Evolutionary conservation across 2,113 vertebrate species (phyloP).

Genomic region (Neogobius melanostomus): DNA sequence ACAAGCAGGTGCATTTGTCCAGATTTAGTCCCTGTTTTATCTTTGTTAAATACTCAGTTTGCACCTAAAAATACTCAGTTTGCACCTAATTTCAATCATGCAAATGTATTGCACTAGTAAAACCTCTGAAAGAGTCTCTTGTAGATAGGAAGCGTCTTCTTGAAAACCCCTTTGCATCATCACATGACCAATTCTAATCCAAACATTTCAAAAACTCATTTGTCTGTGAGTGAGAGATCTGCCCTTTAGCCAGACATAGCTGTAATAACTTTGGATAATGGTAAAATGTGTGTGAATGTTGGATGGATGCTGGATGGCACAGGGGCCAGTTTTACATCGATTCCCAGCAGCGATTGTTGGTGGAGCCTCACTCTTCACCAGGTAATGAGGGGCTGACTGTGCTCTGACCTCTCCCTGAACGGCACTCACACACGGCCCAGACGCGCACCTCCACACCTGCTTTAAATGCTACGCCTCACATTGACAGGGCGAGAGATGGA

Average conservation of each 20-base stretch:
- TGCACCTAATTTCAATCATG: no score
- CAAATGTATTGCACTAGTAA: no score
- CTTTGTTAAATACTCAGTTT: no score
- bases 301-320: no score
- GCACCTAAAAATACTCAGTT: background rate
- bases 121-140: no score
- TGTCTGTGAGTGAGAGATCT: conserved; percentile 66
- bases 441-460: conserved; percentile 69
- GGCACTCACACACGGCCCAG: conserved; percentile 33
- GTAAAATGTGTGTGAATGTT: conserved; percentile 9
- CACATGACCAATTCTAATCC: conserved; percentile 28
- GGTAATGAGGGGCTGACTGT: conserved; percentile 73
- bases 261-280: conserved; percentile 44
- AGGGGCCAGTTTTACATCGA: conserved; percentile 5
- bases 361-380: conserved; percentile 77
- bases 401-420: conserved; percentile 60
- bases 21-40: no score
- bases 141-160: background rate
- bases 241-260: conserved; percentile 59
- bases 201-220: conserved; percentile 51
- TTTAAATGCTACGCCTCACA: conserved; percentile 71
- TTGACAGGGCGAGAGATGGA: conserved; percentile 64
- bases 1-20: no score
- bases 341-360: conserved; percentile 19
- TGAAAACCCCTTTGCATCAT: background rate